Evolutionary conservation across 2,113 vertebrate species (phyloP).

Genomic region (Urocolius indicus): DNA sequence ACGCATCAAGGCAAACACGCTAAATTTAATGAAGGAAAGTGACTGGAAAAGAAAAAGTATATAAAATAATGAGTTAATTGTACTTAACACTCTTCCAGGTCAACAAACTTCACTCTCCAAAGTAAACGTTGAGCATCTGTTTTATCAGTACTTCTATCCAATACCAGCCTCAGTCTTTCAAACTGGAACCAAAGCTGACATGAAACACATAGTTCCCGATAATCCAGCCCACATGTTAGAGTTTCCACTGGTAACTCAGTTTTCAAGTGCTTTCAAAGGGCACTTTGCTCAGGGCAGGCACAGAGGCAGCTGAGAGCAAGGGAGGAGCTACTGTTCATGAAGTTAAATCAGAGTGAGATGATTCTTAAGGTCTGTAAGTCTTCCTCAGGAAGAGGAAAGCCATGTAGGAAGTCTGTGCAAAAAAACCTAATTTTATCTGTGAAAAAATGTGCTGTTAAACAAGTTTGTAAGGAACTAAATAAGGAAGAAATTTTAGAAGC

Average conservation of each 20-base stretch:
- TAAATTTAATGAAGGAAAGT: neutral
- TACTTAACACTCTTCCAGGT: neutral
- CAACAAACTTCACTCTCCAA: neutral
- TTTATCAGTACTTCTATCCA: neutral
- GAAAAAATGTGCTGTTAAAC: neutral
- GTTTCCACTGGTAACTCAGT: neutral
- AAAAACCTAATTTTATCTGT: neutral
- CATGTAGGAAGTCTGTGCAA: neutral
- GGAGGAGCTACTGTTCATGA: neutral
- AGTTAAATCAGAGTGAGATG: fast-evolving
- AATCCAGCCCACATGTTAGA: neutral
- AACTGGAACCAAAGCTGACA: neutral
- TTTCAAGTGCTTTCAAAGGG: neutral
- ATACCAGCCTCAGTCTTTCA: neutral
- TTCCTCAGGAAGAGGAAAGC: neutral
- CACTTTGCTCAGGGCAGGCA: neutral
- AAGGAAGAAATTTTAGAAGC: neutral
- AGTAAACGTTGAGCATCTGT: neutral
- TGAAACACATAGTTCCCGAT: fast-evolving
- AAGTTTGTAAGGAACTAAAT: neutral
- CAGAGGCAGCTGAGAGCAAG: neutral
- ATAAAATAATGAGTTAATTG: neutral
- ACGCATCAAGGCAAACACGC: neutral
- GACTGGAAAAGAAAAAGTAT: neutral
- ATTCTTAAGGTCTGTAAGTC: neutral